Evolutionary conservation across 2,113 vertebrate genomes (phyloP).

Genomic region (Sialia sialis): DNA sequence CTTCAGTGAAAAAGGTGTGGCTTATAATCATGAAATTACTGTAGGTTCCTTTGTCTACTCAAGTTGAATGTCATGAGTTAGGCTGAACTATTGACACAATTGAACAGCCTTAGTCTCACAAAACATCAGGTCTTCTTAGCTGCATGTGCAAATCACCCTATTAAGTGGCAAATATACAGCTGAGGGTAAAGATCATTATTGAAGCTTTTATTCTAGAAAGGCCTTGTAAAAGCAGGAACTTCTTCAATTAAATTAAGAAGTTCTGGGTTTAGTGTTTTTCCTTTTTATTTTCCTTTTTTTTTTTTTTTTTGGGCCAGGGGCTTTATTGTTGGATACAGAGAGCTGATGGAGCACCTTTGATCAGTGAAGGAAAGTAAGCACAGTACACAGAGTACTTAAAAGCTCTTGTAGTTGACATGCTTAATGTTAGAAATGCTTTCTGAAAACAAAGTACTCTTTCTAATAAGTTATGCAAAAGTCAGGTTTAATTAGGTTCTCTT

Average conservation of each 20-base stretch:
- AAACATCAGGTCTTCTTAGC: not conserved
- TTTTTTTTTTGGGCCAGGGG: too few species aligned
- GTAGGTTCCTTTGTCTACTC: not conserved
- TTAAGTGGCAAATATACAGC: not conserved
- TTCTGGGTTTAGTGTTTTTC: not conserved
- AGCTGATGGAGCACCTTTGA: not conserved
- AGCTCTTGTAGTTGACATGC: not conserved
- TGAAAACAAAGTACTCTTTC: constrained; percentile 28
- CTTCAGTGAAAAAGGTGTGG: too few species aligned
- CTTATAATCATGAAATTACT: too few species aligned
- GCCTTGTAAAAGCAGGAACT: not conserved
- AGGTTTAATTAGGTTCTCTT: constrained; percentile 26
- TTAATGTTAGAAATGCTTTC: not conserved
- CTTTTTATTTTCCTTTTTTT: accelerated
- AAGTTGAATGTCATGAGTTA: not conserved
- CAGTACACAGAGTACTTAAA: not conserved
- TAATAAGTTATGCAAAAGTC: constrained; percentile 20
- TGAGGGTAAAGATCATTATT: not conserved
- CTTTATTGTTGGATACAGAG: not conserved
- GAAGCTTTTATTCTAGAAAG: not conserved
- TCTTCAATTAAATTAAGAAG: not conserved
- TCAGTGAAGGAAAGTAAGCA: not conserved
- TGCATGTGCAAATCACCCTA: not conserved
- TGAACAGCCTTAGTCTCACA: not conserved
- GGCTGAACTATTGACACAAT: not conserved